phyloP scores from a whole-genome alignment of 2,113 vertebrate species.

The Phodopus roborovskii region DNA sequence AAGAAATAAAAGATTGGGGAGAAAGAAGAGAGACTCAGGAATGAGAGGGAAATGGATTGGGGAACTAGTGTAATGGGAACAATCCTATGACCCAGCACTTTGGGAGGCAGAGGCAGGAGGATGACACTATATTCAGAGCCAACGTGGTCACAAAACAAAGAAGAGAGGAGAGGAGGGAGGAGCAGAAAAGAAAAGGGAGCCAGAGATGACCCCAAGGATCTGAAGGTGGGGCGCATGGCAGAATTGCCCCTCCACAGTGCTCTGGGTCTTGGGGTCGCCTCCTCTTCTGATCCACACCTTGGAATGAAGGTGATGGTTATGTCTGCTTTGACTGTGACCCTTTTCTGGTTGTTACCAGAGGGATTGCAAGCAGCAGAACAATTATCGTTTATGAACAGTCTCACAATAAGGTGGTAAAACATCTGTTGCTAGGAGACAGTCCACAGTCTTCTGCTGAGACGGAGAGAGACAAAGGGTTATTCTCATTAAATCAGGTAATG shows the following conservation, averaged over 20 bases:
- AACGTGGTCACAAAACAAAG: neutral
- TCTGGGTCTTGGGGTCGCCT: neutral
- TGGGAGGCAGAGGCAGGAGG: neutral
- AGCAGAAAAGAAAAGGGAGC: neutral
- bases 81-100: neutral
- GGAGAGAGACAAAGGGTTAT: neutral
- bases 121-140: neutral
- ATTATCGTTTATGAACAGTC: neutral
- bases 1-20: neutral
- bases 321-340: neutral
- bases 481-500: neutral
- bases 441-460: neutral
- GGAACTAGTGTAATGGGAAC: too few species aligned
- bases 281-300: neutral
- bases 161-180: too few species aligned
- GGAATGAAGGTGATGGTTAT: neutral
- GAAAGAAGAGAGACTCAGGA: neutral
- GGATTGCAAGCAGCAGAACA: neutral
- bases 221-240: neutral
- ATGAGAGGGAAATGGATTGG: neutral
- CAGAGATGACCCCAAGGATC: neutral
- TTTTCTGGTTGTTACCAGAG: constrained; percentile 17
- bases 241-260: neutral
- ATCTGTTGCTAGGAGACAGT: constrained; percentile 49
- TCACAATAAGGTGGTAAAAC: neutral